phyloP scores from a whole-genome alignment of 2,113 vertebrate species.

The Craseonycteris thonglongyai region DNA sequence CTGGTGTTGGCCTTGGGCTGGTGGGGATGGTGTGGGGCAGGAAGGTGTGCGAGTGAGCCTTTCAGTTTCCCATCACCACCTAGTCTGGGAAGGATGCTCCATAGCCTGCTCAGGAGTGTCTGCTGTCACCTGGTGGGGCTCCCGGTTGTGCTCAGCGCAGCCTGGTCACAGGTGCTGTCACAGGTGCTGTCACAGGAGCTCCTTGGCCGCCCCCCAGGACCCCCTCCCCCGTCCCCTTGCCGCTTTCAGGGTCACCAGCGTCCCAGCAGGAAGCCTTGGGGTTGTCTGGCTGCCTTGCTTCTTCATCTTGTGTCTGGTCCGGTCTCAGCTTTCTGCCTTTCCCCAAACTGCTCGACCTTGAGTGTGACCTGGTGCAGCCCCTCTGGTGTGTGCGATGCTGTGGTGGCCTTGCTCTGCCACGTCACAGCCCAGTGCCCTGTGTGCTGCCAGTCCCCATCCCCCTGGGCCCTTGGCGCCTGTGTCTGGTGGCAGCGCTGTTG shows the following conservation, averaged over 20 bases:
- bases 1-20: neutral
- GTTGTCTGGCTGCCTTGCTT: neutral
- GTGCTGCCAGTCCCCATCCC: rapidly evolving
- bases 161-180: neutral
- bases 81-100: neutral
- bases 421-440: rapidly evolving
- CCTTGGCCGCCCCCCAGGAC: no score
- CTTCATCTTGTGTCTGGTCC: neutral
- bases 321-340: neutral
- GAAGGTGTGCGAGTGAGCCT: neutral
- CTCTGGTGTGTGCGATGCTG: rapidly evolving
- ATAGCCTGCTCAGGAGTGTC: neutral
- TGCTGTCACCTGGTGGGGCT: neutral
- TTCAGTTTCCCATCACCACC: neutral
- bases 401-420: neutral
- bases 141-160: neutral
- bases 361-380: rapidly evolving
- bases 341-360: no score
- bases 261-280: neutral
- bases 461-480: rapidly evolving
- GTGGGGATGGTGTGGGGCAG: no score
- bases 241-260: neutral
- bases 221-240: rapidly evolving
- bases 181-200: neutral
- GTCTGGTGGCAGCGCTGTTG: no score